These are phyloP conservation scores for Chrysomallon squamiferum DNA, from an alignment of 1,140 invertebrate genomes.

Conservation along the genomic window DNA sequence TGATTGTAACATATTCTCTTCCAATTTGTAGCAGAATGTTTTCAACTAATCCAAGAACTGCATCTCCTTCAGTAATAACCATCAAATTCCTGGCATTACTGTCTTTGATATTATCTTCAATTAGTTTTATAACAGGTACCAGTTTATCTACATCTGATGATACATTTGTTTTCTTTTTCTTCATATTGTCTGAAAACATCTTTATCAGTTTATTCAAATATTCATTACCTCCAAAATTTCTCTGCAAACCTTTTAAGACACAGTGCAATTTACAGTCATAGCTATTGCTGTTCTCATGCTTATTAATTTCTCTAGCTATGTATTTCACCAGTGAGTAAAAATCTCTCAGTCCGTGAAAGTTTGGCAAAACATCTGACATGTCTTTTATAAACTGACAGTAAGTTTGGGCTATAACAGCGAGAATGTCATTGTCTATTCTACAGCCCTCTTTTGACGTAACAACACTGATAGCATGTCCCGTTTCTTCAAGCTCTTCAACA, in stretches of 20 bases:
- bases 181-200: constrained; percentile 8
- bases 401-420: constrained; percentile 23
- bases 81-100: constrained; percentile 20
- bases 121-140: constrained; percentile 13
- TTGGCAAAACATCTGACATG: constrained; percentile 12
- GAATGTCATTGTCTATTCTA: neutral
- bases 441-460: neutral
- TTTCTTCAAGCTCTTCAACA: constrained; percentile 29
- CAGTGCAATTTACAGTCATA: neutral
- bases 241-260: constrained; percentile 13
- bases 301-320: constrained; percentile 2
- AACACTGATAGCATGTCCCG: constrained; percentile 23
- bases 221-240: constrained; percentile 34
- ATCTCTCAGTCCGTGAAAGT: constrained; percentile 51
- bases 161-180: neutral
- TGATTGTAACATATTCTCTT: constrained; percentile 13
- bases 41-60: constrained; percentile 12
- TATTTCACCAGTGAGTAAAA: constrained; percentile 42
- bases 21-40: neutral
- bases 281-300: too few species aligned
- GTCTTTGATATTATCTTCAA: constrained; percentile 20
- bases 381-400: constrained; percentile 24
- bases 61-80: constrained; percentile 18
- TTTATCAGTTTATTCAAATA: constrained; percentile 2
- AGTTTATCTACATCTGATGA: neutral